Evolutionary conservation across 92 coral and sea anemone species (phyloP).

Genomic region (Heliopora coerulea): DNA sequence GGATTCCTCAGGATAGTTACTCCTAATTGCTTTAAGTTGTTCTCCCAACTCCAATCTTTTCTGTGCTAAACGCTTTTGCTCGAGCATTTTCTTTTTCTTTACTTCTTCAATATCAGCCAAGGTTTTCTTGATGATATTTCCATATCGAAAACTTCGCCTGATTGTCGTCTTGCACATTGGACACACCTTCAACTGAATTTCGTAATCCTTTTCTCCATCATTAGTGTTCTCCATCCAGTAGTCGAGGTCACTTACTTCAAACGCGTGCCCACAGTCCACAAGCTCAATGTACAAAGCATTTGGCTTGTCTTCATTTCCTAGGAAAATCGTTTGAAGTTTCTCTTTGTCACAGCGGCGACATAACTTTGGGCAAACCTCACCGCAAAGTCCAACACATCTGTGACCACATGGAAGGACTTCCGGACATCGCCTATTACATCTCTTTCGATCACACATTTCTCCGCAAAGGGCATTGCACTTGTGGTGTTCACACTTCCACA

Average conservation of each 20-base stretch:
- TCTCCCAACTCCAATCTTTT: background rate
- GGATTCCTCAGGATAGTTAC: background rate
- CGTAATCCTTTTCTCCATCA: slow-evolving; percentile 3
- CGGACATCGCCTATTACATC: slow-evolving; percentile 57
- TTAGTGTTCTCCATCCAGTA: slow-evolving; percentile 52
- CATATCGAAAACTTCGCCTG: slow-evolving; percentile 58
- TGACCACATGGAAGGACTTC: slow-evolving; percentile 56
- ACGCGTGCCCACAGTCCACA: slow-evolving; percentile 62
- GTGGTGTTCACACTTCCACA: slow-evolving; percentile 58
- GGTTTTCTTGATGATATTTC: slow-evolving; percentile 48
- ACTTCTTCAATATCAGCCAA: slow-evolving; percentile 46
- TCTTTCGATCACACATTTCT: slow-evolving; percentile 55
- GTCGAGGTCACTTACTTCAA: slow-evolving; percentile 61
- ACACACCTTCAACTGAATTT: slow-evolving; percentile 46
- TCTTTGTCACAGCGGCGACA: slow-evolving; percentile 56
- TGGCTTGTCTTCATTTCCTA: slow-evolving; percentile 12
- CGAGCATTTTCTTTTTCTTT: slow-evolving; percentile 4
- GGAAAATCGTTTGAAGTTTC: slow-evolving; percentile 44
- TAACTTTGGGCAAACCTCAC: slow-evolving; percentile 66
- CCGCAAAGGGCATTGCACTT: slow-evolving; percentile 59
- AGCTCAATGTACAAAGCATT: slow-evolving; percentile 55
- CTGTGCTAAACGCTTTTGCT: background rate
- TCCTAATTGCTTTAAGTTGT: background rate
- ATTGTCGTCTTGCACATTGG: slow-evolving; percentile 56
- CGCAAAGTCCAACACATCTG: slow-evolving; percentile 51